These are phyloP conservation scores for Ips nitidus DNA, from an alignment of 1,140 invertebrate genomes.

Conservation along the genomic window DNA sequence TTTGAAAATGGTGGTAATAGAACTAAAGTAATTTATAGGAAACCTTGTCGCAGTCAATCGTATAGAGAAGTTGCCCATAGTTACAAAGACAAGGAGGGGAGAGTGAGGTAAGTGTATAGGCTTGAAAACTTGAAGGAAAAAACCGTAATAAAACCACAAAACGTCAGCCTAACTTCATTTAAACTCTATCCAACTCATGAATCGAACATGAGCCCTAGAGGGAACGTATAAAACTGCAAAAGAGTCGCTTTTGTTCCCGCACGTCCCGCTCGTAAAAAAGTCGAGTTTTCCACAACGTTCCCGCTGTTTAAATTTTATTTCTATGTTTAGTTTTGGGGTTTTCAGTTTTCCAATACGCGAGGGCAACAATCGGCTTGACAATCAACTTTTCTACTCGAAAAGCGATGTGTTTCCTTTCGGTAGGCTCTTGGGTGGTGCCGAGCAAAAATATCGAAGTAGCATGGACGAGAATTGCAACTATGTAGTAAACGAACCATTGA, in stretches of 20 bases:
- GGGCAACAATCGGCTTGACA: background rate
- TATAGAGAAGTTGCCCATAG: no score
- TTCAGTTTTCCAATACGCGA: no score
- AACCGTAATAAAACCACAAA: no score
- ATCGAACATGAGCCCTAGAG: constrained; percentile 13
- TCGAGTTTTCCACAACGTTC: background rate
- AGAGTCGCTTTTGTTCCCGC: constrained; percentile 9
- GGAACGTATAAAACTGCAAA: constrained; percentile 16
- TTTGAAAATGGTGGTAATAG: no score
- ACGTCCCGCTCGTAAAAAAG: constrained; percentile 11
- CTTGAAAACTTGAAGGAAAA: no score
- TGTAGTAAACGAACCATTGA: constrained; percentile 28
- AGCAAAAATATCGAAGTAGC: background rate
- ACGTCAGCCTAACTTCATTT: no score
- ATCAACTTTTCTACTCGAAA: constrained; percentile 34
- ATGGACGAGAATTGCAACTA: constrained; percentile 35
- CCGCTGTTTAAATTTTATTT: no score
- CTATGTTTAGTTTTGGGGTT: no score
- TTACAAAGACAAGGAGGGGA: no score
- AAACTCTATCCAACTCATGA: background rate
- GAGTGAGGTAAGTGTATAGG: no score
- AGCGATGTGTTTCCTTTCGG: constrained; percentile 40
- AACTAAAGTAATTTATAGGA: no score
- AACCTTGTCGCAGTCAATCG: no score
- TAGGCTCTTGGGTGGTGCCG: constrained; percentile 11